Evolutionary conservation across 2,888 invertebrate species (phyloP).

Genomic region (Hipparchia sbordonii): DNA sequence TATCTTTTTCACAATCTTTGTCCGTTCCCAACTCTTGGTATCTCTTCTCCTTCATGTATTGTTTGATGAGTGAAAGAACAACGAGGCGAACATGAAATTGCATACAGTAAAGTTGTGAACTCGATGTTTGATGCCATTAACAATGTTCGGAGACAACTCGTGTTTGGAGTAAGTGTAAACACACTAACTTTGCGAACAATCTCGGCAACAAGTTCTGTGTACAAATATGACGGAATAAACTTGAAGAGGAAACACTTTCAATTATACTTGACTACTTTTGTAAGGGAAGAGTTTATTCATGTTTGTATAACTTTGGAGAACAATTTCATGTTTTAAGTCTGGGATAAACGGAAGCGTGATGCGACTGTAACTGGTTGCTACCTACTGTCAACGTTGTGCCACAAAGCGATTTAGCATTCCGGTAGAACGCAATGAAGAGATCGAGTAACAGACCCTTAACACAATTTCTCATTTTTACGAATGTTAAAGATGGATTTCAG

Average conservation of each 20-base stretch:
- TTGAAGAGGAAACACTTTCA: constrained; percentile 22
- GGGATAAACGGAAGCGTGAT: too few species aligned
- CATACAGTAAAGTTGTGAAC: constrained; percentile 24
- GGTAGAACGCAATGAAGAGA: too few species aligned
- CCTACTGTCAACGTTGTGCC: too few species aligned
- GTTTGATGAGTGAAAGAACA: constrained; percentile 18
- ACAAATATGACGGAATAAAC: constrained; percentile 29
- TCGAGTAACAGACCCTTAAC: too few species aligned
- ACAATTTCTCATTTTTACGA: too few species aligned
- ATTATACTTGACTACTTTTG: constrained; percentile 14
- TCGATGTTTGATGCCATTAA: constrained; percentile 26
- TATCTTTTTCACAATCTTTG: too few species aligned
- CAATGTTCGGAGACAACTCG: constrained; percentile 32
- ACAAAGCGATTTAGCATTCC: too few species aligned
- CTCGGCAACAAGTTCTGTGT: constrained; percentile 30
- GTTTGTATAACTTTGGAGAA: too few species aligned
- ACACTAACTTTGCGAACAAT: constrained; percentile 31
- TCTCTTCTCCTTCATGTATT: not conserved
- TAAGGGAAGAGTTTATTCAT: not conserved
- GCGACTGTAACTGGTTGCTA: too few species aligned
- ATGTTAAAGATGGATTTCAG: too few species aligned
- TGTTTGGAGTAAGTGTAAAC: constrained; percentile 30
- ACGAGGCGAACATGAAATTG: constrained; percentile 16
- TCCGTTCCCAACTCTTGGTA: not conserved
- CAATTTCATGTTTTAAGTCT: too few species aligned